phyloP scores from a whole-genome alignment of 2,888 invertebrate species.

The Orthosia incerta region DNA sequence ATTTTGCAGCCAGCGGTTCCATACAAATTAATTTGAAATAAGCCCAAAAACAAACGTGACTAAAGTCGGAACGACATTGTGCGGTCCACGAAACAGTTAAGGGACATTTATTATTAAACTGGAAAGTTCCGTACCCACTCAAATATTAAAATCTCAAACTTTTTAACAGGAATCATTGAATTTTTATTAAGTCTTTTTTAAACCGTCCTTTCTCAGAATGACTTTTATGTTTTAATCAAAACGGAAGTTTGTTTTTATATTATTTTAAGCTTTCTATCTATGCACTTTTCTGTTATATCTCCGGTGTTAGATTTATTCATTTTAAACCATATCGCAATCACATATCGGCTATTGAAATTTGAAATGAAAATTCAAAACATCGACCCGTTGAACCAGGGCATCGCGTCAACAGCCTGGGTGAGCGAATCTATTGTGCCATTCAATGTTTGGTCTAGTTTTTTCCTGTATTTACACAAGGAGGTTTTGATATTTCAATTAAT shows the following conservation, averaged over 20 bases:
- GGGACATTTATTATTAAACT: conserved; percentile 49
- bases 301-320: background rate
- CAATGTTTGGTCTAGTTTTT: conserved; percentile 51
- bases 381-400: conserved; percentile 50
- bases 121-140: conserved; percentile 30
- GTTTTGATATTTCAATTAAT: conserved; percentile 46
- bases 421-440: conserved; percentile 51
- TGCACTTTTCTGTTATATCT: background rate
- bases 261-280: conserved; percentile 10
- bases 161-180: conserved; percentile 36
- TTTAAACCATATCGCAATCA: background rate
- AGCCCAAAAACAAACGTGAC: conserved; percentile 47
- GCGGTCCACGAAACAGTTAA: conserved; percentile 32
- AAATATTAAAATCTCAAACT: conserved; percentile 42
- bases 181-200: conserved; percentile 37
- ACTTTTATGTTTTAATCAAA: conserved; percentile 19
- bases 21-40: conserved; percentile 46
- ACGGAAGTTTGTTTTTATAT: conserved; percentile 2
- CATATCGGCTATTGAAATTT: conserved; percentile 21
- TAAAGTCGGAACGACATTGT: conserved; percentile 25
- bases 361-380: conserved; percentile 53
- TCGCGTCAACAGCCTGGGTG: conserved; percentile 35
- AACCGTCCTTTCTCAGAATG: conserved; percentile 11
- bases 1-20: conserved; percentile 32
- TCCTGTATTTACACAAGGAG: conserved; percentile 10